phyloP scores from a whole-genome alignment of 1,140 invertebrate species.

The Dryas iulia region DNA sequence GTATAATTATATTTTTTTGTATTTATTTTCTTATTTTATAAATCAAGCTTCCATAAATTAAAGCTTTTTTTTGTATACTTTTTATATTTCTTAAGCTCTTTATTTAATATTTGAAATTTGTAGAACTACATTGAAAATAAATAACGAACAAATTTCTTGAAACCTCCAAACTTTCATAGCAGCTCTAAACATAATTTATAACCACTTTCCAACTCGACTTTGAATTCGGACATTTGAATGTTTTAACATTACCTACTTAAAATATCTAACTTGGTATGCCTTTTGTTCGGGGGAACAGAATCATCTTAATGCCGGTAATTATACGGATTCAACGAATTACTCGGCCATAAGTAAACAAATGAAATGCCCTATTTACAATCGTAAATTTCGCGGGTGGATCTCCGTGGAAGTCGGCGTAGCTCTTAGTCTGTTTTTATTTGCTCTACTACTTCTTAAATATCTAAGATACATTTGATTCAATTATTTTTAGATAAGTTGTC shows the following conservation, averaged over 20 bases:
- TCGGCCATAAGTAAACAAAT: constrained; percentile 77
- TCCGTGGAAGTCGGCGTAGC: constrained; percentile 26
- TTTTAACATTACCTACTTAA: constrained; percentile 68
- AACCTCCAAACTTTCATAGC: background rate
- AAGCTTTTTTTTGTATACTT: too few species aligned
- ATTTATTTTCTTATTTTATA: too few species aligned
- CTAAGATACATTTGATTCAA: background rate
- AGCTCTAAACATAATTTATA: constrained; percentile 57
- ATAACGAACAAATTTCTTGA: background rate
- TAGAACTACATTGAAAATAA: background rate
- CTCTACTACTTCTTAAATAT: constrained; percentile 10
- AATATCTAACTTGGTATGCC: constrained; percentile 52
- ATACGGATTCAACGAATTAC: constrained; percentile 76
- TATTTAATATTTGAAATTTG: too few species aligned
- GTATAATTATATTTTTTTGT: too few species aligned
- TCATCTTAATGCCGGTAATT: constrained; percentile 78
- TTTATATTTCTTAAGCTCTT: too few species aligned
- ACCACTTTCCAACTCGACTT: constrained; percentile 53
- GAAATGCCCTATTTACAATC: constrained; percentile 73
- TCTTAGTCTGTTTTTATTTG: constrained; percentile 36
- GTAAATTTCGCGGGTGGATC: constrained; percentile 62
- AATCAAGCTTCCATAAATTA: too few species aligned
- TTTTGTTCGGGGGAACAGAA: constrained; percentile 60
- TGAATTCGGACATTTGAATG: constrained; percentile 71
- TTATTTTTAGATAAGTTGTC: background rate